A percentile compares a stretch with the other conserved stretches of the same genome.
Evolutionary conservation across 2,113 vertebrate species (phyloP).

Genomic region (Synchiropus splendidus): DNA sequence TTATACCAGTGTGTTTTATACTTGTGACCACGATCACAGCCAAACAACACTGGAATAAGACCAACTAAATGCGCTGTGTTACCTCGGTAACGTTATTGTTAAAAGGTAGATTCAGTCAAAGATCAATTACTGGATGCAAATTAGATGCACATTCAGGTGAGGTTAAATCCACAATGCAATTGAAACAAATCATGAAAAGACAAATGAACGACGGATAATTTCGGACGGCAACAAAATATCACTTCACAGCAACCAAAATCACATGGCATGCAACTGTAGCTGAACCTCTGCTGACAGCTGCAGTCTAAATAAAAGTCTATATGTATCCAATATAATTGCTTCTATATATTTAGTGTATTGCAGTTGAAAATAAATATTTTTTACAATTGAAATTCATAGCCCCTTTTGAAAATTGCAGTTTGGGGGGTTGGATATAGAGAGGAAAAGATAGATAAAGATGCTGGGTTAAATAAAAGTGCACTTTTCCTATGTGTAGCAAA

Average conservation of each 20-base stretch:
- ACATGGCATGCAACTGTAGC: constrained; percentile 59
- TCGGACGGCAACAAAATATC: constrained; percentile 65
- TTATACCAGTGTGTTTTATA: constrained; percentile 33
- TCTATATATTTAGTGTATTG: too few species aligned
- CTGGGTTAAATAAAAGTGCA: too few species aligned
- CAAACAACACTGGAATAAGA: constrained; percentile 39
- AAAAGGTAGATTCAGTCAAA: constrained; percentile 53
- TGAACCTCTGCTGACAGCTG: too few species aligned
- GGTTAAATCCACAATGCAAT: constrained; percentile 59
- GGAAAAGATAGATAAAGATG: constrained; percentile 8
- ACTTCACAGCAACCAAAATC: constrained; percentile 55
- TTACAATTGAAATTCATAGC: too few species aligned
- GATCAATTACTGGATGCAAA: constrained; percentile 52
- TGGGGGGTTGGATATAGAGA: constrained; percentile 14
- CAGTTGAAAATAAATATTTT: too few species aligned
- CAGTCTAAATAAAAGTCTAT: too few species aligned
- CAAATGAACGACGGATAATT: constrained; percentile 36
- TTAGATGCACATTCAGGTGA: constrained; percentile 55
- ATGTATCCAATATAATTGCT: too few species aligned
- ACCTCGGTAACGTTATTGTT: constrained; percentile 54
- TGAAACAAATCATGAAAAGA: constrained; percentile 35
- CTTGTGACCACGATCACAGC: constrained; percentile 34
- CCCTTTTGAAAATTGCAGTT: too few species aligned
- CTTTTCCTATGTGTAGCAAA: too few species aligned
- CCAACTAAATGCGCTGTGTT: constrained; percentile 50